Evolutionary conservation across 2,888 invertebrate genomes (phyloP), one percentile per base, ranked within the genome.

Genomic region (Yponomeuta cagnagella): DNA sequence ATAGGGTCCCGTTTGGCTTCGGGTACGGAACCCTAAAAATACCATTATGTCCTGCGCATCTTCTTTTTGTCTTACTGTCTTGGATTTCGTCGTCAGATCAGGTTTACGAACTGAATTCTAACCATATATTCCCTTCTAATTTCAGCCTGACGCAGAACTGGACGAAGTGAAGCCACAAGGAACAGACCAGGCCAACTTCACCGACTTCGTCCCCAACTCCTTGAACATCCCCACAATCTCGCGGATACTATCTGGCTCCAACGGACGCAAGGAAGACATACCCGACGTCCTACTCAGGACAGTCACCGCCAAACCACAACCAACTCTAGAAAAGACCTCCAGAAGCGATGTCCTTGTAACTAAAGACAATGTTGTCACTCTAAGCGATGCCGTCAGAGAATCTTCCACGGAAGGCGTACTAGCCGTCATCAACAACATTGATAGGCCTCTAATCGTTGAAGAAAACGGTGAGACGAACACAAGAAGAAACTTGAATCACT

Each of bases 151-250:
- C 70, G 71, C 72, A 63, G 89, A 92, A 79, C 72, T 89, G 78
- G 92, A 93, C 71, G 90, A 93, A 75, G 75, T 86, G 68, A 90
- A 89, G 71, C 71, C 74, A 15, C 87, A 86, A 73, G 83, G 82
- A 70, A 82, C 87, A 37, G 92, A 92, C 73, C 92, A 92, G 79
- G 89, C 92, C 6, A 88, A 93, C 82, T 93, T 93, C 79, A 93
- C 93, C 72, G 95, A 95, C 80, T 94, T 95, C 82, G 94, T 95
- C 72, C 95, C 95, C 6, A 95, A 94, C 75, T 89, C 93, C 10
- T 93, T 96, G 71, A 95, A 96, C 82, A 95, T 96, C 77, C 96
- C 97, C 3, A 96, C 96, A 75, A 97, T 97, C 75, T 96, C 96
- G 3, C 93, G 97, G 71, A 97, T 97, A 78, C 89, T 97, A 37